Evolutionary conservation across 1,140 invertebrate genomes (phyloP).

Genomic region (Diuraphis noxia): DNA sequence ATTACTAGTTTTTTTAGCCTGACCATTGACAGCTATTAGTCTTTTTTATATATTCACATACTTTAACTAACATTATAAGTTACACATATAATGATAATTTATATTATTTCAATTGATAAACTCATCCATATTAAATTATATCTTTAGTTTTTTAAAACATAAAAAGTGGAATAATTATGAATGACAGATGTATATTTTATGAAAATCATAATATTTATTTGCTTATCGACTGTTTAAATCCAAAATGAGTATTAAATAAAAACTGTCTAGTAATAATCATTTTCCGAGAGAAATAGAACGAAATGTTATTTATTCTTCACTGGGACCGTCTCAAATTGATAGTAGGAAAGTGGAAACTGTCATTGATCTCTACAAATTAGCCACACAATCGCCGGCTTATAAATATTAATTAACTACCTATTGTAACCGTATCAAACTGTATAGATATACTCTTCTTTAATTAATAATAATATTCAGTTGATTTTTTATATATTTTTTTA

Average conservation of each 20-base stretch:
- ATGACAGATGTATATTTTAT: neutral
- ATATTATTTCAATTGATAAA: neutral
- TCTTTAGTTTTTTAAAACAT: neutral
- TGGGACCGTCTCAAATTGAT: conserved; percentile 22
- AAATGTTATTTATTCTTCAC: neutral
- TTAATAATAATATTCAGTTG: neutral
- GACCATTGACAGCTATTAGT: neutral
- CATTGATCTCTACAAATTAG: conserved; percentile 43
- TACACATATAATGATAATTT: neutral
- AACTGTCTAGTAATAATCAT: neutral
- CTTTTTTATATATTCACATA: neutral
- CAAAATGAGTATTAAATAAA: neutral
- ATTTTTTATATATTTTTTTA: neutral
- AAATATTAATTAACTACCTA: neutral
- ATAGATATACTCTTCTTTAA: neutral
- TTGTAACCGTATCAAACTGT: neutral
- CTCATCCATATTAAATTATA: neutral
- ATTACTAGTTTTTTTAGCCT: neutral
- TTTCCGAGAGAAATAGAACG: neutral
- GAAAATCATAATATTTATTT: neutral
- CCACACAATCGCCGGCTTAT: neutral
- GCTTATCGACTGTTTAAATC: neutral
- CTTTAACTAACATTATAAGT: neutral
- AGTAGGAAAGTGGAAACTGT: conserved; percentile 31
- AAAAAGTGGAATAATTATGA: neutral